phyloP scores from a whole-genome alignment of 2,113 vertebrate species.

The Callipepla squamata region DNA sequence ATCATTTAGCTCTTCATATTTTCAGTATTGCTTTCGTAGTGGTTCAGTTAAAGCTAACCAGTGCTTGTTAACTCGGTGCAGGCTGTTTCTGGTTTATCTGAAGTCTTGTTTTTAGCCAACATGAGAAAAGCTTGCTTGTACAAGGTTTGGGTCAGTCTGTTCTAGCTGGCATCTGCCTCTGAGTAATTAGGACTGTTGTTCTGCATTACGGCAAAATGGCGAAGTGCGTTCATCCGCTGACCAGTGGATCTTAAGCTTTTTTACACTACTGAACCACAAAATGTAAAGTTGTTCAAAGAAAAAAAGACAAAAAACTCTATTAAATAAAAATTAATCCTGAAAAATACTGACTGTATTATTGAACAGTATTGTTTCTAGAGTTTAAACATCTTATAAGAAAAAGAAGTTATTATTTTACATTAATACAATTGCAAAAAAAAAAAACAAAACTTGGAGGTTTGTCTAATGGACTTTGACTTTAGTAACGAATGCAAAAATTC shows the following conservation, averaged over 20 bases:
- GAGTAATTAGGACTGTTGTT: background rate
- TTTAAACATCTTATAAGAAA: conserved; percentile 42
- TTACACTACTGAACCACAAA: conserved; percentile 46
- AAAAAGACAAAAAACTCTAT: background rate
- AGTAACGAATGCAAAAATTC: conserved; percentile 40
- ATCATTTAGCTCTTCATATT: background rate
- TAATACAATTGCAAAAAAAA: conserved; percentile 5
- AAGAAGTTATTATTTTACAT: conserved; percentile 32
- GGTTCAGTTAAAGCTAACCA: background rate
- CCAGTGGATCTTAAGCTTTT: conserved; percentile 19
- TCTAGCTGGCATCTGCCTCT: background rate
- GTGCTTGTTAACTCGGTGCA: background rate
- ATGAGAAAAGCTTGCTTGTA: background rate
- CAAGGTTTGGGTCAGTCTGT: background rate
- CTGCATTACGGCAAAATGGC: background rate
- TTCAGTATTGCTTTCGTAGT: background rate
- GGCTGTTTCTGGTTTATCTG: conserved; percentile 6
- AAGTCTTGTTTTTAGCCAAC: background rate
- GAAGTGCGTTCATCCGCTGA: background rate
- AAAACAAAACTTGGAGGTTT: background rate
- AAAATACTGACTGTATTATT: background rate
- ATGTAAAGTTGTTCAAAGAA: background rate
- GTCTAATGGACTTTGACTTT: background rate
- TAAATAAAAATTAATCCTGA: conserved; percentile 45
- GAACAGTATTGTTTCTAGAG: conserved; percentile 11